Evolutionary conservation across 2,113 vertebrate species (phyloP).

Genomic region (Lates calcarifer): DNA sequence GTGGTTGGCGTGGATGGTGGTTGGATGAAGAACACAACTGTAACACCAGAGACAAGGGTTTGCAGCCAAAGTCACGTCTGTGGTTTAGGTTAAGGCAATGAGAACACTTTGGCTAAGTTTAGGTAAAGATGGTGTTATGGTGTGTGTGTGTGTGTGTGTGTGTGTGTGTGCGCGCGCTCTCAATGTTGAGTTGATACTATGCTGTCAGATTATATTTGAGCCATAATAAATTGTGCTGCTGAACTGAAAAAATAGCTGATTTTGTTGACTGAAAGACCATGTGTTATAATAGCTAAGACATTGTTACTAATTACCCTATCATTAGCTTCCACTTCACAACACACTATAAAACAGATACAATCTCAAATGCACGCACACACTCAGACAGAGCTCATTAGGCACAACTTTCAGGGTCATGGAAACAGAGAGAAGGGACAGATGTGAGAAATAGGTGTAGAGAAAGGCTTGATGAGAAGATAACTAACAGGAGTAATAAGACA

Average conservation of each 20-base stretch:
- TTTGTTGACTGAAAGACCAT: slow-evolving; percentile 8
- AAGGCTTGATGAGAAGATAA: slow-evolving; percentile 56
- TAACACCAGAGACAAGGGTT: neutral
- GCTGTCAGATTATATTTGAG: slow-evolving; percentile 23
- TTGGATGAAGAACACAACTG: too few species aligned
- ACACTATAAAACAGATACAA: slow-evolving; percentile 24
- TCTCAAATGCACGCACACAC: slow-evolving; percentile 27
- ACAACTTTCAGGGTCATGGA: slow-evolving; percentile 55
- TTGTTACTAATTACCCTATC: slow-evolving; percentile 55
- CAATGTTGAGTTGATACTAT: neutral
- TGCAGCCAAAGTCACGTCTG: too few species aligned
- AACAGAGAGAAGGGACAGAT: slow-evolving; percentile 39
- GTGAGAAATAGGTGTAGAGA: slow-evolving; percentile 39
- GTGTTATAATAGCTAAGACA: slow-evolving; percentile 28
- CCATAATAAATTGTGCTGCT: slow-evolving; percentile 17
- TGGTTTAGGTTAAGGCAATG: neutral
- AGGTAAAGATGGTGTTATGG: too few species aligned
- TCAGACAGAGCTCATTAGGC: slow-evolving; percentile 54
- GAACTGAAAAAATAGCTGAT: slow-evolving; percentile 8
- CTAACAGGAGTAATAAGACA: slow-evolving; percentile 44
- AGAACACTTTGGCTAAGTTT: neutral
- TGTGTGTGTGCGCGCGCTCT: neutral
- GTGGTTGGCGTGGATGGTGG: too few species aligned
- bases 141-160: neutral
- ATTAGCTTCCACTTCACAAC: slow-evolving; percentile 55